These are phyloP conservation scores for Hemaris fuciformis DNA, from an alignment of 2,888 invertebrate species.

Conservation along the genomic window DNA sequence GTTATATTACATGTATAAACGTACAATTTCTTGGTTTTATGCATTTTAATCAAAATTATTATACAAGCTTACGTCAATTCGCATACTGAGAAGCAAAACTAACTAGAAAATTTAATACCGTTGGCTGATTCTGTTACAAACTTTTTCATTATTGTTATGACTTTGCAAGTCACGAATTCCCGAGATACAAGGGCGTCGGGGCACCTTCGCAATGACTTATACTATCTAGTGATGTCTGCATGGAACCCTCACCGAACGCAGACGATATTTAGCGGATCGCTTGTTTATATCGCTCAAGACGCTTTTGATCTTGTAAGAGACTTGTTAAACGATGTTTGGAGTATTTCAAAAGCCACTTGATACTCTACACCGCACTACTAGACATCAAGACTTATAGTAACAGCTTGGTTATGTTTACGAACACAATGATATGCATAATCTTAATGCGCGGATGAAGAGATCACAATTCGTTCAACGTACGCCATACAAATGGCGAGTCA, in stretches of 20 bases:
- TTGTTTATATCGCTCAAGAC: slow-evolving; percentile 1
- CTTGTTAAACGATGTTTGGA: slow-evolving; percentile 11
- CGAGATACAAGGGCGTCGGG: background rate
- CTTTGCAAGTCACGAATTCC: background rate
- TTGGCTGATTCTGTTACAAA: background rate
- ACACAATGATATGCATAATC: background rate
- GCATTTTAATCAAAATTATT: background rate
- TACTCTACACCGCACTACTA: background rate
- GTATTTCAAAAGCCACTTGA: slow-evolving; percentile 8
- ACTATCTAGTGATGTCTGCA: slow-evolving; percentile 2
- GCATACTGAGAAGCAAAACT: background rate
- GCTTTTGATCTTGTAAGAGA: slow-evolving; percentile 14
- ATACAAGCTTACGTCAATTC: background rate
- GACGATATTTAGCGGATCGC: background rate
- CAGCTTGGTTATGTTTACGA: background rate
- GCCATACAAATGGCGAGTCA: background rate
- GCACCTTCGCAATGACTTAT: background rate
- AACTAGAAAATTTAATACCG: background rate
- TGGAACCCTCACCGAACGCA: slow-evolving; percentile 5
- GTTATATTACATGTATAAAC: background rate
- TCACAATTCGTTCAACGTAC: background rate
- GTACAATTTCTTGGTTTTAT: background rate
- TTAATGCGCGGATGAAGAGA: background rate
- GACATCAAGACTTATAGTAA: background rate
- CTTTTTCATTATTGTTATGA: background rate